phyloP scores from a whole-genome alignment of 2,113 vertebrate species.

The Callocephalon fimbriatum region DNA sequence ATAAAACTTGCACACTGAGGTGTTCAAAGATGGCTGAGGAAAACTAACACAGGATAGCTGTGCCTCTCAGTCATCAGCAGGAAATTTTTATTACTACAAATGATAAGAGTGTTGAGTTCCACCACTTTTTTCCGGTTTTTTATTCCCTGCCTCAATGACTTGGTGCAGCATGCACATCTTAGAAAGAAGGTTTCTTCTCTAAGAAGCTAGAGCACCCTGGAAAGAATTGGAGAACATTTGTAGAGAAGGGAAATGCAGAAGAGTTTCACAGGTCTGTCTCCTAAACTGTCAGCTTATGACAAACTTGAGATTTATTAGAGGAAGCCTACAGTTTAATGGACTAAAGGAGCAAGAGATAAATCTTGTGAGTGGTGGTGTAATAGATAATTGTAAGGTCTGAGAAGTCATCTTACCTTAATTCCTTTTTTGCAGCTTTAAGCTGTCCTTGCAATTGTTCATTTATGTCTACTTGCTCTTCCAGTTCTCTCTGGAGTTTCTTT shows the following conservation, averaged over 20 bases:
- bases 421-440: constrained; percentile 85
- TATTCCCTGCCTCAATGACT: neutral
- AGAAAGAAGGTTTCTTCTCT: neutral
- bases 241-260: neutral
- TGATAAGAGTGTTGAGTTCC: neutral
- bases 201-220: neutral
- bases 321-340: neutral
- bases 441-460: constrained; percentile 94
- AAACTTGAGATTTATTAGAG: neutral
- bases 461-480: constrained; percentile 92
- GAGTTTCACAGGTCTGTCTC: neutral
- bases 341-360: neutral
- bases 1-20: neutral
- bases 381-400: neutral
- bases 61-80: neutral
- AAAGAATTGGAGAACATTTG: neutral
- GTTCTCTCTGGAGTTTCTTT: constrained; percentile 95
- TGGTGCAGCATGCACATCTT: neutral
- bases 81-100: neutral
- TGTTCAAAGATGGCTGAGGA: neutral
- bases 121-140: neutral
- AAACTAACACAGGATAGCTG: neutral
- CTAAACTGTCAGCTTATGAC: neutral
- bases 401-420: constrained; percentile 83
- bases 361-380: neutral